Percentiles rank a stretch among this genome's conserved stretches.
Evolutionary conservation across 2,797 vertebrate genomes (phyloP).

Genomic region (Helicolenus hilgendorfi): DNA sequence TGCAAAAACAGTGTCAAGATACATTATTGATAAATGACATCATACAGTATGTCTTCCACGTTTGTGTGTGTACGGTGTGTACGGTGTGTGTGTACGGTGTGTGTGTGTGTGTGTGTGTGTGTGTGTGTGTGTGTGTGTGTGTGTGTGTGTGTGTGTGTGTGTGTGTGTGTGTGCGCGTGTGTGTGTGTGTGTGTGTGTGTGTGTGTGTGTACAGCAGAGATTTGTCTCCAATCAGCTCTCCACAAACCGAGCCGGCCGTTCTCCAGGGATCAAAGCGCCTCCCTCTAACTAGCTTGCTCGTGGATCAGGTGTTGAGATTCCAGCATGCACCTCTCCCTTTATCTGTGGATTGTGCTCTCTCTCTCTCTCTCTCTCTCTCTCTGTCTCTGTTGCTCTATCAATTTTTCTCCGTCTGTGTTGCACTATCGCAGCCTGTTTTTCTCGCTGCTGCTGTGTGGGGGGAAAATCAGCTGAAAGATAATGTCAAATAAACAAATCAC

Average conservation of each 20-base stretch:
- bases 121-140: too few species aligned
- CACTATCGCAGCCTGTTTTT: slow-evolving; percentile 13
- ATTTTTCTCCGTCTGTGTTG: slow-evolving; percentile 10
- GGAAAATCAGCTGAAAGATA: slow-evolving; percentile 11
- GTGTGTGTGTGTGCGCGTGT: not conserved
- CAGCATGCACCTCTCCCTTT: slow-evolving; percentile 37
- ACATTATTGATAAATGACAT: not conserved
- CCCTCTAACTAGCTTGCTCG: slow-evolving; percentile 55
- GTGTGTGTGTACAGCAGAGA: slow-evolving; percentile 18
- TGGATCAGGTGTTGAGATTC: slow-evolving; percentile 74
- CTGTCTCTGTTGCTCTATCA: not conserved
- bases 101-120: not conserved
- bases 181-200: not conserved
- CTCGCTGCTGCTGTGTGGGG: not conserved
- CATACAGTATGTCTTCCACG: not conserved
- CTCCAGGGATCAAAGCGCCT: slow-evolving; percentile 67
- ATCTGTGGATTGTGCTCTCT: slow-evolving; percentile 37
- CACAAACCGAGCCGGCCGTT: slow-evolving; percentile 48
- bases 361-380: slow-evolving; percentile 40
- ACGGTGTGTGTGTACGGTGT: slow-evolving; percentile 5
- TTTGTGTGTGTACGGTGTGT: not conserved
- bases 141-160: too few species aligned
- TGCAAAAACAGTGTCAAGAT: not conserved
- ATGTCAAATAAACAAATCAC: slow-evolving; percentile 1
- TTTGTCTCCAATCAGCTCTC: slow-evolving; percentile 66